A percentile compares a stretch with the other conserved stretches of the same genome.
These are phyloP conservation scores for Vulpes vulpes DNA, from an alignment of 2,113 vertebrate genomes.

Conservation along the genomic window DNA sequence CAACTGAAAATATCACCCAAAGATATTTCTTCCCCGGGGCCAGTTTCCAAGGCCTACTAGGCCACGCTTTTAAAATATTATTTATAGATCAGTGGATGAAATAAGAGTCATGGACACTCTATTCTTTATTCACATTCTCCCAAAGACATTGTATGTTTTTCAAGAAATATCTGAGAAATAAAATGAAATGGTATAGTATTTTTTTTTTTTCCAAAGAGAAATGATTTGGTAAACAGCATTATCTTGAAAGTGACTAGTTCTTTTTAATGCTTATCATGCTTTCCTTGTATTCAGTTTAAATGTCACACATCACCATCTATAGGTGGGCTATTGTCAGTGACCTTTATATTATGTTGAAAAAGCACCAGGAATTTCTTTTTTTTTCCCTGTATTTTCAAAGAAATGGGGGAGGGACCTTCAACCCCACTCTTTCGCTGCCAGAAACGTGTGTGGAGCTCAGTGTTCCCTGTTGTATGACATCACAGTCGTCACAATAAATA, in stretches of 20 bases:
- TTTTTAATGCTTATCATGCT: constrained; percentile 80
- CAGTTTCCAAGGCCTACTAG: neutral
- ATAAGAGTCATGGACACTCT: neutral
- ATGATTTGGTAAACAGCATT: constrained; percentile 80
- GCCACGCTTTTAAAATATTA: neutral
- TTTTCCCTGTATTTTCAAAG: constrained; percentile 60
- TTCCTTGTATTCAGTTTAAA: constrained; percentile 84
- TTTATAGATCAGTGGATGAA: neutral
- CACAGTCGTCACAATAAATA: constrained; percentile 35
- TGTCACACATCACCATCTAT: constrained; percentile 83
- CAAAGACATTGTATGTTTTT: constrained; percentile 53
- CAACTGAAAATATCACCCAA: neutral
- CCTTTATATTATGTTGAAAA: constrained; percentile 86
- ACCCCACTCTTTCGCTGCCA: constrained; percentile 72
- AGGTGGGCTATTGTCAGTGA: constrained; percentile 85
- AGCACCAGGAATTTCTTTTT: constrained; percentile 67
- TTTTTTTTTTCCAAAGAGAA: constrained; percentile 71
- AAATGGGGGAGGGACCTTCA: neutral
- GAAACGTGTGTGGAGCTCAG: constrained; percentile 46
- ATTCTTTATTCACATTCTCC: constrained; percentile 58
- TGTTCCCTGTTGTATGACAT: neutral
- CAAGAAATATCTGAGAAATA: constrained; percentile 59
- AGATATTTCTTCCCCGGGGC: neutral
- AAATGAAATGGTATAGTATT: constrained; percentile 68
- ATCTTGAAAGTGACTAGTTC: constrained; percentile 81